A percentile compares a stretch with the other conserved stretches of the same genome.
Evolutionary conservation across 2,797 vertebrate genomes (phyloP).

Genomic region (Otolemur crassicaudatus): DNA sequence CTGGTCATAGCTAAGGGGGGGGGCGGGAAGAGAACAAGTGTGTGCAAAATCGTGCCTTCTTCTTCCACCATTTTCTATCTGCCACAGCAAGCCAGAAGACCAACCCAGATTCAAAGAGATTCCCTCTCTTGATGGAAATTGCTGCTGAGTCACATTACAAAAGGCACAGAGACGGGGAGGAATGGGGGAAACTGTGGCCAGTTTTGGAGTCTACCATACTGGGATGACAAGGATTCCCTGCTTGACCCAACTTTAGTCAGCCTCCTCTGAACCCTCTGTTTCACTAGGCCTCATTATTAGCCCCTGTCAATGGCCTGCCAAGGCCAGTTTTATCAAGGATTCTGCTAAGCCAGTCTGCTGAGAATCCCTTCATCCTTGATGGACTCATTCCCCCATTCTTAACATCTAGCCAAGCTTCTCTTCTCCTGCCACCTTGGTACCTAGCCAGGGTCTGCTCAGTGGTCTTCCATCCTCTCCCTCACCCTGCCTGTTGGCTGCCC

Average conservation of each 20-base stretch:
- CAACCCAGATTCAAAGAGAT: background rate
- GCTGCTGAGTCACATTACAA: background rate
- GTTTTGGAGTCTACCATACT: background rate
- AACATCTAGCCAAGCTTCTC: background rate
- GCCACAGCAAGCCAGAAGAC: background rate
- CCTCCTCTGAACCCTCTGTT: background rate
- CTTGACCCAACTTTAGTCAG: background rate
- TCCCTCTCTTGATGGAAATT: background rate
- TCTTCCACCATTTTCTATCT: background rate
- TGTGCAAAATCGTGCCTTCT: background rate
- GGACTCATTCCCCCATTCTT: background rate
- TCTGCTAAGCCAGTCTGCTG: background rate
- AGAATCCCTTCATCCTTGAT: background rate
- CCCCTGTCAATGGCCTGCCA: too few relatives aligned
- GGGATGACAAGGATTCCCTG: background rate
- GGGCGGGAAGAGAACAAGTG: background rate
- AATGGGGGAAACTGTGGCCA: background rate
- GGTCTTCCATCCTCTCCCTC: background rate
- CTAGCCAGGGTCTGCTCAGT: background rate
- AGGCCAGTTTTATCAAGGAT: background rate
- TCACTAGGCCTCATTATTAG: background rate
- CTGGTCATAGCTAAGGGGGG: background rate
- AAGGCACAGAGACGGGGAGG: background rate
- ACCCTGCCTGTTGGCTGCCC: background rate
- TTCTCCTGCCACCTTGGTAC: background rate